Base-by-base conservation (phyloP, 2,888 invertebrate genomes). In the Drosophila helvetica region DNA sequence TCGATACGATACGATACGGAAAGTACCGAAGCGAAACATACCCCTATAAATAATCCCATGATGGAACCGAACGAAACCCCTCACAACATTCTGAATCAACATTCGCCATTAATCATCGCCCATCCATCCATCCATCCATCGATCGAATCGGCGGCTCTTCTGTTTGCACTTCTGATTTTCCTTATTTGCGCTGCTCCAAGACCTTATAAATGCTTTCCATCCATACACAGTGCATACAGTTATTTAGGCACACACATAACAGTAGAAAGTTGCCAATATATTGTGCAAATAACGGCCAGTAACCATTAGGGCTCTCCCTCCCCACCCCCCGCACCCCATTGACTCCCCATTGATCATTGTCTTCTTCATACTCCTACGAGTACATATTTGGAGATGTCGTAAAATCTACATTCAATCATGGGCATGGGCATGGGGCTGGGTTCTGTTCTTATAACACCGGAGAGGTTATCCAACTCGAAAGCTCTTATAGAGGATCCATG, bases 261-360 rank as follows among this genome's bases (percentile, higher is more conserved):
- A 68, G 81, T 82, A 74, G 80, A 83, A 79, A 84, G 79, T 61
- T 79, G 75, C 81, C 79, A 80, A 79, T 75, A 56, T 56, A 1
- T 25, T 25, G 51, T 15, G 64, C 60, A 64, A 60, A 64, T 65
- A 67, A 67, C 67, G 66, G 63, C 19, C n/a, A 48, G n/a, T 33
- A 27, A 10, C 48, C 17, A 33, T 27, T 42, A 38, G 51, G 1
- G 42, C 30, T n/a, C n/a, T n/a, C n/a, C 22, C 22, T 22, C 6
- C 22, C 22, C 22, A n/a, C 22, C 22, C 4, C 22, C 22, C 0
- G 0, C 22, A 5, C 12, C 33, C 33, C 15, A 33, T 33, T 9
- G 30, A 10, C 30, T 33, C 4, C 12, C 12, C 33, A 33, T 33
- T 2, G 38, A 38, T n/a, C 38, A n/a, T n/a, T 38, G 38, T n/a